Percentiles rank a stretch among this genome's conserved stretches.
These are phyloP conservation scores for Chlorospingus semifuscus DNA, from an alignment of 2,797 vertebrate genomes.

Conservation along the genomic window DNA sequence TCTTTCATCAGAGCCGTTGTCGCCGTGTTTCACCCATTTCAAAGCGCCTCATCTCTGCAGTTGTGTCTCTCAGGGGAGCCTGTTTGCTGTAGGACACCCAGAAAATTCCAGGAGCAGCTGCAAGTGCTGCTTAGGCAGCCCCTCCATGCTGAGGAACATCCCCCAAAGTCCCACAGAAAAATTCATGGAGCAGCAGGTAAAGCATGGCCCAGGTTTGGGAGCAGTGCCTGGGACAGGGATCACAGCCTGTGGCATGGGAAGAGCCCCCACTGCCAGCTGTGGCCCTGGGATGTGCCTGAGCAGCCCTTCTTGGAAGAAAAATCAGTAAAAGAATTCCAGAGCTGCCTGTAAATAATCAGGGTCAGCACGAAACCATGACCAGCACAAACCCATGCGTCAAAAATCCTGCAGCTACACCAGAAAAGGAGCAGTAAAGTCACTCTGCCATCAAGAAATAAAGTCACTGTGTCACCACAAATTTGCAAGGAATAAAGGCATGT, in stretches of 20 bases:
- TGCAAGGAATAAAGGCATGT: not conserved
- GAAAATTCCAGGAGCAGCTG: not conserved
- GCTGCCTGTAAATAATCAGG: not conserved
- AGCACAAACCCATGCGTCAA: not conserved
- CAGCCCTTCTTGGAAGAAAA: not conserved
- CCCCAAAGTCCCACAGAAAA: not conserved
- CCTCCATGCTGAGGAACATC: rapidly evolving
- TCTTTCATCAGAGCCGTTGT: not conserved
- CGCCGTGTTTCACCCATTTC: not conserved
- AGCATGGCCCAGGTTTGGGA: rapidly evolving
- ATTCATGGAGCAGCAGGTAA: rapidly evolving
- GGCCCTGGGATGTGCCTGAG: not conserved
- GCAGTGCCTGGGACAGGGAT: not conserved
- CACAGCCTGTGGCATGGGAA: not conserved
- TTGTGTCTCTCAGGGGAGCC: not conserved
- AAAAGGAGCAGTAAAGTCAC: not conserved
- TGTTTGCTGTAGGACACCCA: not conserved
- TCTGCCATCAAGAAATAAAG: not conserved
- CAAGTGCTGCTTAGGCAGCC: not conserved
- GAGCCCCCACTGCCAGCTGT: not conserved
- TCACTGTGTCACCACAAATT: not conserved
- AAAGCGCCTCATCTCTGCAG: not conserved
- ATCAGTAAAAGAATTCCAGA: not conserved
- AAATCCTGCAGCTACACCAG: not conserved
- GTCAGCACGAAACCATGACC: not conserved